Conservation (phyloP, 2,888 invertebrate genomes). For the Agrilus cyanescens region DNA sequence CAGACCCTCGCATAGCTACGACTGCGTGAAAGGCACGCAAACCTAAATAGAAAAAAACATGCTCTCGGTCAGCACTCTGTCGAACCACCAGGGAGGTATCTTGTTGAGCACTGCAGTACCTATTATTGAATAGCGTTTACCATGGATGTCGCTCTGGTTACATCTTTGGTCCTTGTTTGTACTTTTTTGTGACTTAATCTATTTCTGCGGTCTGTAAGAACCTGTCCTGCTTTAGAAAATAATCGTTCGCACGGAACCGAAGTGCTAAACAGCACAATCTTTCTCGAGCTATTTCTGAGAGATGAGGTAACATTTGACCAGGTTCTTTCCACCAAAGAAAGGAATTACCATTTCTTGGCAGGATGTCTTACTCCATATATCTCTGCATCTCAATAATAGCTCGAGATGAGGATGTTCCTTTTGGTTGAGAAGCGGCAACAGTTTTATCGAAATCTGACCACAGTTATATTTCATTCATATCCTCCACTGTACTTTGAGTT, state of each 20-base stretch:
- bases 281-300: constrained; percentile 14
- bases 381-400: constrained; percentile 17
- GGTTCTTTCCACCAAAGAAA: constrained; percentile 17
- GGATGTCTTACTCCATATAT: constrained; percentile 15
- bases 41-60: too few species aligned
- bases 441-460: constrained; percentile 6
- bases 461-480: not conserved
- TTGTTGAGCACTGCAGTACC: too few species aligned
- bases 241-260: constrained; percentile 20
- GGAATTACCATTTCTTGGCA: constrained; percentile 13
- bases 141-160: too few species aligned
- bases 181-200: constrained; percentile 12
- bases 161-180: too few species aligned
- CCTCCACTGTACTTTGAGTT: not conserved
- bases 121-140: too few species aligned
- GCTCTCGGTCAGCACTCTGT: too few species aligned
- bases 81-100: too few species aligned
- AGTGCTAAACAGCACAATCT: constrained; percentile 15
- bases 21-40: too few species aligned
- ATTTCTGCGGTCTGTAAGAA: constrained; percentile 15
- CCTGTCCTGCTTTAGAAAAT: constrained; percentile 18
- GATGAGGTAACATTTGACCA: constrained; percentile 13
- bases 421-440: not conserved
- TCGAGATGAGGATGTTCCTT: constrained; percentile 10
- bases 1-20: too few species aligned